Conservation (phyloP, 2,888 invertebrate species). For the Bhutanitis thaidina region DNA sequence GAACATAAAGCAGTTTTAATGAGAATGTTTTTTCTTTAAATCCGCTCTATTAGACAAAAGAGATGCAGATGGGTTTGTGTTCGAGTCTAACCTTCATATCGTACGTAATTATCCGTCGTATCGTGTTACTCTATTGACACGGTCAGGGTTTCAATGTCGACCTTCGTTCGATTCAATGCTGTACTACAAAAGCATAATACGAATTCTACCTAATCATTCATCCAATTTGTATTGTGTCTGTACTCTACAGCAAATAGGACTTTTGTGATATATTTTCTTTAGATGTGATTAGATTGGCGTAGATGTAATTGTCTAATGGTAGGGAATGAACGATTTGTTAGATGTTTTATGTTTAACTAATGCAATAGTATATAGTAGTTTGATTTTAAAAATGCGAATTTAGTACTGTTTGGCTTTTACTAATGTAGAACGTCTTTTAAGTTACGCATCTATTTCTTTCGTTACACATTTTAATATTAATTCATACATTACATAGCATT, state of each 20-base stretch:
- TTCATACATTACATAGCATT: no score
- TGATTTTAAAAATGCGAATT: no score
- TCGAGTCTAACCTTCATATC: neutral
- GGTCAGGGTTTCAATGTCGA: constrained; percentile 6
- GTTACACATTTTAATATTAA: no score
- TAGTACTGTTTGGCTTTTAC: no score
- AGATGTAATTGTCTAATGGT: no score
- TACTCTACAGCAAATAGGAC: neutral
- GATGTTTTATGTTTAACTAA: no score
- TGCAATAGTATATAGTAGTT: no score
- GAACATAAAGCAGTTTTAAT: neutral
- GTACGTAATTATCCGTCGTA: constrained; percentile 11
- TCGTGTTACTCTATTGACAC: constrained; percentile 10
- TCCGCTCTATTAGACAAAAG: neutral
- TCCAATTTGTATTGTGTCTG: constrained; percentile 2
- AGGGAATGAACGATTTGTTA: no score
- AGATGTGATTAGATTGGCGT: neutral
- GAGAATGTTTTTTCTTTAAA: neutral
- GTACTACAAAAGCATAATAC: constrained; percentile 4
- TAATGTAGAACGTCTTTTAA: no score
- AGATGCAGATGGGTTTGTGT: neutral
- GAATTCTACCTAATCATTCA: constrained; percentile 6
- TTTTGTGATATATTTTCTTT: neutral
- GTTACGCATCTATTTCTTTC: no score
- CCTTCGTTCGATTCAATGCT: constrained; percentile 10